Conservation (phyloP, 2,888 invertebrate species). For the Tanypteryx hageni region DNA sequence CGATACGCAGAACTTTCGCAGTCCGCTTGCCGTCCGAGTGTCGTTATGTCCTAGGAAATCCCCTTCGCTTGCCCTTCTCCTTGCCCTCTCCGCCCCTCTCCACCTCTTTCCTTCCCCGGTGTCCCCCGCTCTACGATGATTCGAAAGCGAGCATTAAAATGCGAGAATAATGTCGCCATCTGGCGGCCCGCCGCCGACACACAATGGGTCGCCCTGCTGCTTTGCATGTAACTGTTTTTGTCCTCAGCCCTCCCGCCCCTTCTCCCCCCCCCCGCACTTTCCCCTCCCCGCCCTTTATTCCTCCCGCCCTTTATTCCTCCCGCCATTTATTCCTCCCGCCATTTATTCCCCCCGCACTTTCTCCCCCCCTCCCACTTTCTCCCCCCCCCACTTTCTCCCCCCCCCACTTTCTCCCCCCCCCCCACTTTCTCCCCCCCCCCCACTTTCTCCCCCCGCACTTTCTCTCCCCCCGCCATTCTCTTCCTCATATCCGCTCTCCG, state of each 20-base stretch:
- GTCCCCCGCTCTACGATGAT: constrained; percentile 38
- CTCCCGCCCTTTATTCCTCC: constrained; percentile 1
- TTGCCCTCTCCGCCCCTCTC: neutral
- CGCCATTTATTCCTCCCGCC: too few relatives aligned
- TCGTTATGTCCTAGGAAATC: neutral
- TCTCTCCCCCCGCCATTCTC: too few relatives aligned
- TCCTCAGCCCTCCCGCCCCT: neutral
- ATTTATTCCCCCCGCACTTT: neutral
- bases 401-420: neutral
- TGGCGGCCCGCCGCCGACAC: constrained; percentile 42
- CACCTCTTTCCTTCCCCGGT: neutral
- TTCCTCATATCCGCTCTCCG: too few relatives aligned
- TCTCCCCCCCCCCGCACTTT: neutral
- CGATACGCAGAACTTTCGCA: neutral
- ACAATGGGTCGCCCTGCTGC: constrained; percentile 58
- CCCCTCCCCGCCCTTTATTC: neutral
- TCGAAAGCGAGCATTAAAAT: constrained; percentile 56
- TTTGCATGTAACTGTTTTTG: constrained; percentile 63
- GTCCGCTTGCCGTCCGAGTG: neutral
- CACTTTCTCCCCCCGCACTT: neutral
- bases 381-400: neutral
- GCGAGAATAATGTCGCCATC: constrained; percentile 61
- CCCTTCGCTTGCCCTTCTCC: neutral
- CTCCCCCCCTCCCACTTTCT: neutral
- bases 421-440: neutral